Percentiles rank a stretch among this genome's conserved stretches.
Evolutionary conservation across 2,797 vertebrate species (phyloP).

Genomic region (Oreortyx pictus): DNA sequence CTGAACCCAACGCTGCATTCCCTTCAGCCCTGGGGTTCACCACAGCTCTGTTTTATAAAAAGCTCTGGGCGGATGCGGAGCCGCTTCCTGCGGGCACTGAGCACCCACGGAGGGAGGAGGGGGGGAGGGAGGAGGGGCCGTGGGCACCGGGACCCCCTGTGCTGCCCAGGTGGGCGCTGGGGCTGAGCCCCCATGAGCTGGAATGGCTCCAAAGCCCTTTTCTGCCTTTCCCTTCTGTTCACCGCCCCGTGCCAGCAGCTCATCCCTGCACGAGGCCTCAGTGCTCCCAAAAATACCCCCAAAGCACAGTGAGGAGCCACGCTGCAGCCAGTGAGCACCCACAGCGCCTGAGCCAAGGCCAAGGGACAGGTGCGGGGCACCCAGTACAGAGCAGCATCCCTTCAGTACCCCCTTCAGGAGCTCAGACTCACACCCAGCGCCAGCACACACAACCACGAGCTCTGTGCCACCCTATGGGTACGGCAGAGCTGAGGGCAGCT

Average conservation of each 20-base stretch:
- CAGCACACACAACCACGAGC: no score
- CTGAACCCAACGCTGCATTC: not conserved
- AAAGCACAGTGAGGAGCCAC: not conserved
- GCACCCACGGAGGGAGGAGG: not conserved
- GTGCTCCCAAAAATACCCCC: not conserved
- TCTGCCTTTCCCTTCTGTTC: accelerated
- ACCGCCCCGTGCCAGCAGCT: accelerated
- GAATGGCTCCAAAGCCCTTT: not conserved
- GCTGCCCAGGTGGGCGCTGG: not conserved
- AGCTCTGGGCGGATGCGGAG: conserved; percentile 71
- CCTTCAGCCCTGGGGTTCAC: conserved; percentile 61
- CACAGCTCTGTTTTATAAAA: conserved; percentile 65
- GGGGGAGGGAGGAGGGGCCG: not conserved
- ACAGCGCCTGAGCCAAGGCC: no score
- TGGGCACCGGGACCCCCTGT: not conserved
- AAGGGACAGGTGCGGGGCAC: not conserved
- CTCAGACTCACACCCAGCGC: no score
- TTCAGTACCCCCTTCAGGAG: no score
- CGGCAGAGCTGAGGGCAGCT: no score
- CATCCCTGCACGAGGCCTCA: accelerated
- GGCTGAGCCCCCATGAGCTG: not conserved
- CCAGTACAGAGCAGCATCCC: not conserved
- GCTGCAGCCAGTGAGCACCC: no score
- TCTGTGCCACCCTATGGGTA: no score
- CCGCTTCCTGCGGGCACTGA: conserved; percentile 57